Evolutionary conservation across 1,140 invertebrate genomes (phyloP).

Genomic region (Melitaea cinxia): DNA sequence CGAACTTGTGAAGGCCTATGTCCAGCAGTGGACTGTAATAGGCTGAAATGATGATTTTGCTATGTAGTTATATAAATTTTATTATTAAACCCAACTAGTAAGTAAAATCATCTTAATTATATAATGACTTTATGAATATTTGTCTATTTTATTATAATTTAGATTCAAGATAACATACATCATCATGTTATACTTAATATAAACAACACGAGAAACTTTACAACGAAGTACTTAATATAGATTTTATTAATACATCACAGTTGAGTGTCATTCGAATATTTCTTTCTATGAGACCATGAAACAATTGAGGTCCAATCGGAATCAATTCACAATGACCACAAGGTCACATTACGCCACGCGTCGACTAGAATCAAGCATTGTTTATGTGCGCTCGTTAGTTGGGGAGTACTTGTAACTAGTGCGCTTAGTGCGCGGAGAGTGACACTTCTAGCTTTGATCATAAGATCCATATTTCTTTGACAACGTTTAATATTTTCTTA

Average conservation of each 20-base stretch:
- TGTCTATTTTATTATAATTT: too few species aligned
- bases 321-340: conserved; percentile 26
- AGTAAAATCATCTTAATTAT: too few species aligned
- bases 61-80: too few species aligned
- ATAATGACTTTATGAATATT: too few species aligned
- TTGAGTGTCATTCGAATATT: neutral
- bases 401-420: neutral
- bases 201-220: too few species aligned
- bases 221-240: neutral
- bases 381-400: conserved; percentile 10
- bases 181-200: too few species aligned
- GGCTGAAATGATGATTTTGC: too few species aligned
- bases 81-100: too few species aligned
- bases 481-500: neutral
- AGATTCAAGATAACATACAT: too few species aligned
- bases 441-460: neutral
- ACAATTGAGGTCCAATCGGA: conserved; percentile 15
- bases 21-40: too few species aligned
- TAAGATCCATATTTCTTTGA: neutral
- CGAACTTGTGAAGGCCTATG: too few species aligned
- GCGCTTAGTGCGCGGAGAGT: neutral
- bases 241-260: neutral
- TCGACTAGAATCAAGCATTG: conserved; percentile 21
- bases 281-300: neutral
- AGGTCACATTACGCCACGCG: conserved; percentile 34